phyloP scores from a whole-genome alignment of 2,888 invertebrate species.

The Epicampocera succincta region DNA sequence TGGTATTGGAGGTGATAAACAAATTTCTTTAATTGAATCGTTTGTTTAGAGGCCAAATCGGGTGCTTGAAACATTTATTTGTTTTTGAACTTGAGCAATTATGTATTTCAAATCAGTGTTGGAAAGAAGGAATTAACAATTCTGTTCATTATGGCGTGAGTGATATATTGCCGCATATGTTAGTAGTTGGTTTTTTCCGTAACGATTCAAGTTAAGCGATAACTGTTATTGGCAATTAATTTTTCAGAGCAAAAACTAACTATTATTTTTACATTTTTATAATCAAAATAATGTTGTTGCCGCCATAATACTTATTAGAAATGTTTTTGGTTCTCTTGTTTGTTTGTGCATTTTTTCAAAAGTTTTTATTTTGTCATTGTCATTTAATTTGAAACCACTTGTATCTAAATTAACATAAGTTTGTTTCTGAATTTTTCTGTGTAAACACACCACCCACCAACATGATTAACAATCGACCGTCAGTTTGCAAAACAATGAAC shows the following conservation, averaged over 20 bases:
- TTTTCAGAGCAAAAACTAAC: too few relatives aligned
- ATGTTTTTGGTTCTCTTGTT: too few relatives aligned
- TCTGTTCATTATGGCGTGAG: background rate
- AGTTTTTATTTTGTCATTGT: too few relatives aligned
- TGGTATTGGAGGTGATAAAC: conserved; percentile 39
- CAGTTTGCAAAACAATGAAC: conserved; percentile 51
- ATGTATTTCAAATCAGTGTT: background rate
- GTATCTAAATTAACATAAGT: too few relatives aligned
- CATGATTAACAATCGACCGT: conserved; percentile 23
- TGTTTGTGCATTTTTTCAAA: too few relatives aligned
- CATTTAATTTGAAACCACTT: too few relatives aligned
- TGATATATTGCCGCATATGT: background rate
- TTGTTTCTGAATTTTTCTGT: background rate
- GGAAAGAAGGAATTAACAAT: conserved; percentile 38
- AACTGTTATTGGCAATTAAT: too few relatives aligned
- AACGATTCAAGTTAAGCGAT: too few relatives aligned
- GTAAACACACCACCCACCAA: conserved; percentile 1
- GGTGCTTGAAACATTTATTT: conserved; percentile 17
- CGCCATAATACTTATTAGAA: too few relatives aligned
- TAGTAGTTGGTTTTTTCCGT: too few relatives aligned
- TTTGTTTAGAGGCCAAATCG: conserved; percentile 39
- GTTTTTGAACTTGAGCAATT: background rate
- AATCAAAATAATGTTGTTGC: too few relatives aligned
- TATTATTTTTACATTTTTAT: too few relatives aligned
- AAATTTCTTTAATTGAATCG: conserved; percentile 43